Evolutionary conservation across 2,113 vertebrate genomes (phyloP).

Genomic region (Ophiodon elongatus): DNA sequence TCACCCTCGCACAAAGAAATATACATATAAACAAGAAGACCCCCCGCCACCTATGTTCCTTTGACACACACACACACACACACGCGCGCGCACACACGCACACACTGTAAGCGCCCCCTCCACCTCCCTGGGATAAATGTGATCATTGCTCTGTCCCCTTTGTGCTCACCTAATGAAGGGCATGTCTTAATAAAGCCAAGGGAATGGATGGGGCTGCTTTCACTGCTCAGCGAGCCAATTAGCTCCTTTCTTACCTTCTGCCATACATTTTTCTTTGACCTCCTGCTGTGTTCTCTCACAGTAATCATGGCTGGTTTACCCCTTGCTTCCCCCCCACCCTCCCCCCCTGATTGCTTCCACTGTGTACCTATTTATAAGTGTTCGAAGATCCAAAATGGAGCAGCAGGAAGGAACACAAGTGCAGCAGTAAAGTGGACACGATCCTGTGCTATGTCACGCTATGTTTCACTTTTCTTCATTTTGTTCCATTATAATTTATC

Average conservation of each 20-base stretch:
- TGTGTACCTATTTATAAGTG: background rate
- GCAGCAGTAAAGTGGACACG: background rate
- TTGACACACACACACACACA: slow-evolving; percentile 2
- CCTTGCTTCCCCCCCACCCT: background rate
- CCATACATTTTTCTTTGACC: slow-evolving; percentile 65
- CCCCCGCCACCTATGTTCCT: background rate
- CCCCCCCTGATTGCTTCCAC: slow-evolving; percentile 4
- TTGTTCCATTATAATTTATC: background rate
- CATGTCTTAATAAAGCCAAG: slow-evolving; percentile 73
- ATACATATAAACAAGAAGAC: slow-evolving; percentile 63
- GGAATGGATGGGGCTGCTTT: slow-evolving; percentile 60
- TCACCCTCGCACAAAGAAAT: slow-evolving; percentile 49
- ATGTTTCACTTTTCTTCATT: background rate
- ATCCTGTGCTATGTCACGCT: background rate
- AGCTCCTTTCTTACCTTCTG: slow-evolving; percentile 57
- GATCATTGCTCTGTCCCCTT: slow-evolving; percentile 59
- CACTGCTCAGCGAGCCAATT: slow-evolving; percentile 66
- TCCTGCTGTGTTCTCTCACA: slow-evolving; percentile 40
- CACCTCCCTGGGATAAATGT: slow-evolving; percentile 43
- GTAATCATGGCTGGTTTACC: slow-evolving; percentile 45
- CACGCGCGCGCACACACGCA: slow-evolving; percentile 32
- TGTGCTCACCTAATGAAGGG: slow-evolving; percentile 70
- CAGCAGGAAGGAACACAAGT: slow-evolving; percentile 1
- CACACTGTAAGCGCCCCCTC: background rate
- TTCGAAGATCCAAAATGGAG: slow-evolving; percentile 10